Percentiles rank a stretch among this genome's conserved stretches.
These are phyloP conservation scores for Myzus persicae DNA, from an alignment of 1,140 invertebrate species.

Conservation along the genomic window DNA sequence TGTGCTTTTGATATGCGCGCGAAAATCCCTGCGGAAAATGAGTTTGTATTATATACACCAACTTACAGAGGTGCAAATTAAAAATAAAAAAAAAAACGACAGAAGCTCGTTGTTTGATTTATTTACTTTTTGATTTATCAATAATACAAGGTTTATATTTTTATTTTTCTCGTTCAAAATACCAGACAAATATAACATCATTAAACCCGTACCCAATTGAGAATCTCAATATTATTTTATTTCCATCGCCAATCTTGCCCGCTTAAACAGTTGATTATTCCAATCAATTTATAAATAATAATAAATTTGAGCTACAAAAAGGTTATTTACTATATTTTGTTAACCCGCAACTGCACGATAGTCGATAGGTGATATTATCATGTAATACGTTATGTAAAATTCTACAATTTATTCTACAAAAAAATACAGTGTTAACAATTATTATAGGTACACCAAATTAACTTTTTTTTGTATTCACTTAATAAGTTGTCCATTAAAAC, in stretches of 20 bases:
- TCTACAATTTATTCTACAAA: too few relatives aligned
- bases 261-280: neutral
- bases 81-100: conserved; percentile 14
- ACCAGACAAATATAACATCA: neutral
- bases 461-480: too few relatives aligned
- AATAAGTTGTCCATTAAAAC: too few relatives aligned
- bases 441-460: too few relatives aligned
- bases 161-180: neutral
- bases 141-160: neutral
- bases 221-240: neutral
- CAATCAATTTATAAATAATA: neutral
- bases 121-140: neutral
- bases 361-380: too few relatives aligned
- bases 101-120: neutral
- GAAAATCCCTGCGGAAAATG: conserved; percentile 20
- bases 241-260: neutral
- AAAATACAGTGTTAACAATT: too few relatives aligned
- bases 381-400: too few relatives aligned
- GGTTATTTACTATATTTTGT: too few relatives aligned
- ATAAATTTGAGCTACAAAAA: too few relatives aligned
- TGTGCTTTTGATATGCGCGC: conserved; percentile 39
- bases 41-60: neutral
- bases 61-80: neutral
- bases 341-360: too few relatives aligned
- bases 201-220: neutral